Conservation (phyloP, 1,140 invertebrate species). For the Leptoteleia sp. region DNA sequence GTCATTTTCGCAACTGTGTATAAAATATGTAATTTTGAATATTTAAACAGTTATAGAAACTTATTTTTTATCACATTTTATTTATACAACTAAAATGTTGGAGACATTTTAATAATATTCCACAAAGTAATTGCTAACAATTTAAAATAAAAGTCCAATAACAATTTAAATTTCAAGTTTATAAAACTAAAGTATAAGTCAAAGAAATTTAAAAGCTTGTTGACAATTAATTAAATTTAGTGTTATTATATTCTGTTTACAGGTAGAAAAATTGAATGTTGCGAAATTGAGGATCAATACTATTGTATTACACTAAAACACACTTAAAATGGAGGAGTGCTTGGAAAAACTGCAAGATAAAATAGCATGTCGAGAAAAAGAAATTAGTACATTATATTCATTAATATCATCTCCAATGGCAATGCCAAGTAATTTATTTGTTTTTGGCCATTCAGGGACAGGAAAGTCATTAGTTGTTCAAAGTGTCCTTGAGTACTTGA, state of each 20-base stretch:
- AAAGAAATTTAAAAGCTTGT: too few relatives aligned
- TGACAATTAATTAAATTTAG: too few relatives aligned
- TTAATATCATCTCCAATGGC: conserved; percentile 83
- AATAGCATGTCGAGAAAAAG: conserved; percentile 83
- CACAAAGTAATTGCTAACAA: too few relatives aligned
- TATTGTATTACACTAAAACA: conserved; percentile 45
- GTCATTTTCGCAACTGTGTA: conserved; percentile 48
- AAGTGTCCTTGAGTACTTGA: conserved; percentile 82
- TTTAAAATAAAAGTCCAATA: too few relatives aligned
- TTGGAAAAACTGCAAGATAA: conserved; percentile 69
- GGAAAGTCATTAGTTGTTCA: conserved; percentile 89
- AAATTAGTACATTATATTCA: conserved; percentile 83
- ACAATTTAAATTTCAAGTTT: too few relatives aligned
- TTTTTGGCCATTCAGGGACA: conserved; percentile 89
- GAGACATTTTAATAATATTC: too few relatives aligned
- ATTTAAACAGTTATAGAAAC: too few relatives aligned
- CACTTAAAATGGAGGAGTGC: conserved; percentile 80
- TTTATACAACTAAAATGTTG: too few relatives aligned
- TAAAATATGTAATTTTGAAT: too few relatives aligned
- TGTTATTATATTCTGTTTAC: too few relatives aligned
- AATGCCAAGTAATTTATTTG: conserved; percentile 85
- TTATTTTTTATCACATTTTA: too few relatives aligned
- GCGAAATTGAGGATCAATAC: conserved; percentile 57
- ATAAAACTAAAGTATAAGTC: too few relatives aligned
- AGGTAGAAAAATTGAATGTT: conserved; percentile 49